Evolutionary conservation across 2,113 vertebrate species (phyloP), one percentile per base, ranked within the genome.

Genomic region (Anas platyrhynchos): DNA sequence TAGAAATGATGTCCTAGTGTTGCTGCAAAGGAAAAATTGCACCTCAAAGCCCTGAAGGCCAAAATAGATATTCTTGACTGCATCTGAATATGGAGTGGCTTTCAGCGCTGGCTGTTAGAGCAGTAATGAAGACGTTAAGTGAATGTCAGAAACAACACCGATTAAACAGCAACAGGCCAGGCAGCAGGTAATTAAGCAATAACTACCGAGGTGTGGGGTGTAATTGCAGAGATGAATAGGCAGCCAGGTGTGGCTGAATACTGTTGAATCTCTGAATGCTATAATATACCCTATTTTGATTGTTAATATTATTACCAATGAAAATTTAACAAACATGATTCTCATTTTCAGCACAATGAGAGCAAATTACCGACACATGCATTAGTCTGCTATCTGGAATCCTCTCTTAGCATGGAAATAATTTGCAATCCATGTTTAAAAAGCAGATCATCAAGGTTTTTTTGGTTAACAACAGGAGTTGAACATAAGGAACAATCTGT

Each of bases 151-250:
- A 67, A 69, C 23, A 88, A 56, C 41, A 78, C 41, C 31, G 46
- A 91, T 81, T 74, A 74, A 85, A 75, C 29, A 86, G 56, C 61
- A 88, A 26, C 44, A 75, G 77, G 71, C 6, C 34, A 94, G 84
- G 81, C 44, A 86, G 48, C 16, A 73, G 50, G 23, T 55, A 84
- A 90, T 79, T 92, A 71, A 88, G 81, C 83, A 96, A 26, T 31
- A 90, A 80, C 13, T 31, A 9, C 61, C 22, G 56, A 93, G 76
- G 74, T 78, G 52, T 50, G 78, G 61, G 86, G 29, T 81, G 56
- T 86, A 75, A 46, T 4, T 81, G 46, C 73, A 81, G 86, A 91
- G 81, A 25, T 17, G 26, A 80, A 88, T 14, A 74, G n/a, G 10
- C 41, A 55, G 75, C 58, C 55, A 91, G 88, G 63, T 75, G 66